Evolutionary conservation across 2,888 invertebrate species (phyloP).

Genomic region (Pomacea canaliculata): DNA sequence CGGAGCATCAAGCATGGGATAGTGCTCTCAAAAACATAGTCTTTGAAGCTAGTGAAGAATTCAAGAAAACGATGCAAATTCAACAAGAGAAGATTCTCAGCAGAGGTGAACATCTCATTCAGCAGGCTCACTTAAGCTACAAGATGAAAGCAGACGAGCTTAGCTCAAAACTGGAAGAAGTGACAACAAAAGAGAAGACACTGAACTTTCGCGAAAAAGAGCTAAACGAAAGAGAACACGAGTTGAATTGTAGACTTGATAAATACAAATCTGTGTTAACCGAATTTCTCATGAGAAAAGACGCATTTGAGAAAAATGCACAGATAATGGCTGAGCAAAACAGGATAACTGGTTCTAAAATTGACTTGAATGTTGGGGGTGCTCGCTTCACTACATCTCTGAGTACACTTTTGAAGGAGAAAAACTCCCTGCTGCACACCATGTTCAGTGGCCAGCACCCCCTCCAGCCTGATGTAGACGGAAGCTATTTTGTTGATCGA

Average conservation of each 20-base stretch:
- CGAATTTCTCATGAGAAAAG: conserved; percentile 17
- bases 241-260: conserved; percentile 17
- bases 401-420: conserved; percentile 15
- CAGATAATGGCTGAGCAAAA: conserved; percentile 13
- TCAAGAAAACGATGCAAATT: conserved; percentile 1
- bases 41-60: conserved; percentile 2
- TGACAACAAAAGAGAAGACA: background rate
- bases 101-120: background rate
- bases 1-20: conserved; percentile 1
- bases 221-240: conserved; percentile 19
- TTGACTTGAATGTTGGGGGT: conserved; percentile 24
- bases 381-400: conserved; percentile 17
- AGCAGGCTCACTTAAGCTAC: conserved; percentile 4
- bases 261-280: conserved; percentile 23
- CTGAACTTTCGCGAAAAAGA: conserved; percentile 15
- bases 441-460: conserved; percentile 25
- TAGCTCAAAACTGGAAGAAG: conserved; percentile 8
- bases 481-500: conserved; percentile 57
- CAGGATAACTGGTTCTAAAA: conserved; percentile 16
- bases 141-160: background rate
- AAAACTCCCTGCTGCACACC: conserved; percentile 11
- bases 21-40: conserved; percentile 12
- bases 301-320: conserved; percentile 18
- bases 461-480: conserved; percentile 35
- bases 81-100: conserved; percentile 3